Evolutionary conservation across 1,140 invertebrate genomes (phyloP), one percentile per base, ranked within the genome.

Genomic region (Colletes gigas): DNA sequence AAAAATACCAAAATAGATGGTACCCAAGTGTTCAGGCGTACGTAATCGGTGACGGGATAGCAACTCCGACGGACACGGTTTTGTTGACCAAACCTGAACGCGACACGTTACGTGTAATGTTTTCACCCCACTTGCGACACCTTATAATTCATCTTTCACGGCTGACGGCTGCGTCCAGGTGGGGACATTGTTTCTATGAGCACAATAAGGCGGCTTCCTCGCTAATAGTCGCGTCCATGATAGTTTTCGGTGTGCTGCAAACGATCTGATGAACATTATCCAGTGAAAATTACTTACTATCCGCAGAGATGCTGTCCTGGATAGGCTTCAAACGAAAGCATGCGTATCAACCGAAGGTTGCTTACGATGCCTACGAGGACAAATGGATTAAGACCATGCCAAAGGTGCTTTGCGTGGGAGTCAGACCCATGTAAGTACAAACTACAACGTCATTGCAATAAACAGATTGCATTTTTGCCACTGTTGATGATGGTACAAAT

Each of bases 341-440:
- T 6, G 47, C 1, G 10, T 71, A 39, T 0, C 55, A 47, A 3
- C 2, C 68, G n/a, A 41, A 63, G 9, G 9, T 19, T 14, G 39
- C 30, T 7, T 52, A 30, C 47, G 15, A 21, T 7, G 17, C 21
- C 3, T 21, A 55, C 7, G 19, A 44, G 0, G 47, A 69, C 21
- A 39, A 15, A 19, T 81, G 54, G n/a, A 10, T 63, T 0, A 63
- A 54, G 15, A 39, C 67, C 5, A 54, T 81, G 3, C 82, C 68
- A 0, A 67, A n/a, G 10, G 17, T 85, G n/a, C 9, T 85, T 3
- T 63, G 12, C 55, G n/a, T 60, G 19, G 47, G 19, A 10, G 19
- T 79, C 1, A 76, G 39, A 8, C 21, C 79, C 0, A 83, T 65
- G 82, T 84, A 50, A 85, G 82, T 84, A 54, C 0, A 2, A 30